Evolutionary conservation across 2,113 vertebrate species (phyloP), one percentile per base, ranked within the genome.

Genomic region (Cyprinodon variegatus): DNA sequence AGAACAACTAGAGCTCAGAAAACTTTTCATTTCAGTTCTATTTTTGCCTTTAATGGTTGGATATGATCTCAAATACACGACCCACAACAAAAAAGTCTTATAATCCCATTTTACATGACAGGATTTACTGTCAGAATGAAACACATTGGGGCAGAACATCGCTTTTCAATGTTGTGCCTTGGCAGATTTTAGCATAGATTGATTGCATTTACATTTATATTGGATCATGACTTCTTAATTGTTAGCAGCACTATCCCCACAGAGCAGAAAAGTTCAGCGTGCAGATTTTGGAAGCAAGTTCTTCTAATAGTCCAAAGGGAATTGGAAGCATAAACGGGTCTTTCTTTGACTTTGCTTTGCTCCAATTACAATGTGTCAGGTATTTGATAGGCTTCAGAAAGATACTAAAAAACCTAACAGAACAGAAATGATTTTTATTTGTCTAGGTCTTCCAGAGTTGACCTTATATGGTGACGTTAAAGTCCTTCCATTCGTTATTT

Each of bases 141-240:
- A 76, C 38, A 29, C 43, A 48, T 36, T 37, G 46, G 50, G 37
- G 8, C 60, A 59, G 61, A 14, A 48, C 46, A 40, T 83, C 50
- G 20, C 48, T 69, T 76, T 74, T 72, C 57, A 74, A 12, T 81
- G 53, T 76, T 76, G 14, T 1, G 17, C 11, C 68, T 76, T 68
- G 46, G 62, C n/a, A 22, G 66, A 22, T 53, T 85, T 83, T 50
- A 70, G 4, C 63, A 41, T 50, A 46, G 69, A 78, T 78, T 81
- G 60, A 82, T 67, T 76, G 72, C 64, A 67, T 80, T 74, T 70
- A 65, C 17, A 60, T 88, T 71, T 71, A 65, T 67, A 65, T 78
- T 76, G 74, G 59, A 86, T 83, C 40, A 37, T 1, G 59, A 74
- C 67, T 43, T 45, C 61, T 78, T 8, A 48, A 65, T 71, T 64